Evolutionary conservation across 2,113 vertebrate species (phyloP), one percentile per base, ranked within the genome.

Genomic region (Merops nubicus): DNA sequence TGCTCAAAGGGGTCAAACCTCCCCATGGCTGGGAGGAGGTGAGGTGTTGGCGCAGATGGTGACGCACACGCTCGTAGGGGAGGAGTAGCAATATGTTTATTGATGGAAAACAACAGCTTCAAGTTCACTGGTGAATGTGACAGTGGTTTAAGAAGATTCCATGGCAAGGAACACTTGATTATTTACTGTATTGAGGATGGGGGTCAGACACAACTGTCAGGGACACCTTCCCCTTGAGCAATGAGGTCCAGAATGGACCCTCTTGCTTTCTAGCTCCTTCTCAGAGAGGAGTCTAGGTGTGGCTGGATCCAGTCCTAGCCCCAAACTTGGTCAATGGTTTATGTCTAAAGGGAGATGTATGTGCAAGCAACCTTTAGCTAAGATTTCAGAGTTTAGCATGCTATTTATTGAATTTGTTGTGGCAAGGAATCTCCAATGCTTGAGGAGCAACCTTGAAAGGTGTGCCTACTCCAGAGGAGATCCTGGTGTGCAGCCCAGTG

Each of bases 1-100:
- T 16, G 56, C 22, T 54, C 21, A 12, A 38, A 12, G 6, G 22
- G 0, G 0, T 67, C 36, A 34, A 43, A 50, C 3, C 5, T n/a
- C 29, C 16, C 34, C 2, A 1, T 28, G 64, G n/a, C 29, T 20
- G 6, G 40, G n/a, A 12, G n/a, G 31, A 57, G 8, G 43, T 11
- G 51, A 63, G 31, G 14, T 54, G 33, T 31, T 64, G 62, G 28
- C 26, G 9, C 11, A 9, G 38, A 12, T 29, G 38, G 26, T 42
- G 62, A n/a, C n/a, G n/a, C n/a, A n/a, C n/a, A n/a, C n/a, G n/a
- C n/a, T n/a, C n/a, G n/a, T n/a, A n/a, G n/a, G n/a, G n/a, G n/a
- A n/a, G 56, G 34, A 42, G 28, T 3, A 42, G 38, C 36, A 40
- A 40, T 12, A 11, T 38, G 62, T 42, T 64, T 42, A 29, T 64